These are phyloP conservation scores for Intellagama lesueurii DNA, from an alignment of 2,797 vertebrate genomes.

Conservation along the genomic window DNA sequence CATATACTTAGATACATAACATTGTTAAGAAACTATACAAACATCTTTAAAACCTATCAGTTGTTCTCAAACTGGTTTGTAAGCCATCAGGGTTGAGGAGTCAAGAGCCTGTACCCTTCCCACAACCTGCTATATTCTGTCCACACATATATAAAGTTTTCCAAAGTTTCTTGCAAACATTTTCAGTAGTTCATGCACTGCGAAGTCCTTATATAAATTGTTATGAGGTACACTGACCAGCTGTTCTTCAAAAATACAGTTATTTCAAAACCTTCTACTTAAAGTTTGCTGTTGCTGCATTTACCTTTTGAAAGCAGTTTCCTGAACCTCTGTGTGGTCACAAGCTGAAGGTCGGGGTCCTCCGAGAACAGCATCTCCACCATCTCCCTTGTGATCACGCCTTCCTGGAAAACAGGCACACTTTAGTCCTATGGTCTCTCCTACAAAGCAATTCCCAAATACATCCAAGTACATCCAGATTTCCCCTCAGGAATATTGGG, in stretches of 20 bases:
- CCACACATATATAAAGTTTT: background rate
- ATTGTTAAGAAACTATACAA: background rate
- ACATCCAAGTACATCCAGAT: background rate
- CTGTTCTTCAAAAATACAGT: background rate
- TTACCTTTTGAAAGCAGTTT: conserved; percentile 98
- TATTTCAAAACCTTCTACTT: background rate
- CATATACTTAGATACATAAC: background rate
- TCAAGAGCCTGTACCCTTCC: background rate
- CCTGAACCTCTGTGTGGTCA: conserved; percentile 96
- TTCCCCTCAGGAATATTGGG: fast-evolving
- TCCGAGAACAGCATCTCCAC: conserved; percentile 98
- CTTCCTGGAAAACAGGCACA: conserved; percentile 82
- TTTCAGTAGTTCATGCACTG: background rate
- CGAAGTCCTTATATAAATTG: background rate
- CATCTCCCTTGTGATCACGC: conserved; percentile 96
- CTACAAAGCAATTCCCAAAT: background rate
- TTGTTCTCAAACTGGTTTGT: background rate
- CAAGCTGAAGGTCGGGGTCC: conserved; percentile 92
- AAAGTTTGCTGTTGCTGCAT: background rate
- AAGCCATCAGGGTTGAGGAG: background rate
- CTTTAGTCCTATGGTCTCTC: background rate
- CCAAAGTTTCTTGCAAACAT: background rate
- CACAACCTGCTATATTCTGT: background rate
- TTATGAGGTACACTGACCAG: background rate
- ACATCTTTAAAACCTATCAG: background rate